Conservation (phyloP, 2,797 vertebrate species). For the Argya squamiceps region DNA sequence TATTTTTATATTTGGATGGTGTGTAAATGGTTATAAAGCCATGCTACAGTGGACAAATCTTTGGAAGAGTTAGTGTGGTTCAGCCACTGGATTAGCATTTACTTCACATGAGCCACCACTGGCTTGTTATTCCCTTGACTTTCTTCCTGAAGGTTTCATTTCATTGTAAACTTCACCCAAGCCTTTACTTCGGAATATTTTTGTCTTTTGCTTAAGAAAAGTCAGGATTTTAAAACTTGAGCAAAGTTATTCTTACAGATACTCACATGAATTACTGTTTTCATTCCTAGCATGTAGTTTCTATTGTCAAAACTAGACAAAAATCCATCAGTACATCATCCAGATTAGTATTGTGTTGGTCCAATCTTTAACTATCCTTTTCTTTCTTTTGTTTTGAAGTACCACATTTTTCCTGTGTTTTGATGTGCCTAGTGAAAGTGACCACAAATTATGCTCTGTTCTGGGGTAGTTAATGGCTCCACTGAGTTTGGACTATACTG, state of each 20-base stretch:
- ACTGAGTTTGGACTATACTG: neutral
- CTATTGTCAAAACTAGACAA: neutral
- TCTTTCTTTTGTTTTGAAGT: neutral
- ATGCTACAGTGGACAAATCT: neutral
- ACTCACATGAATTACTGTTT: neutral
- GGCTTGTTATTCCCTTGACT: neutral
- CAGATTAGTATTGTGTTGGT: neutral
- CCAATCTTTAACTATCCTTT: neutral
- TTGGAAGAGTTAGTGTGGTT: neutral
- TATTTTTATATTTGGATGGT: neutral
- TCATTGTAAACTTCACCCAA: neutral
- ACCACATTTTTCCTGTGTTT: neutral
- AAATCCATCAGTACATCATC: neutral
- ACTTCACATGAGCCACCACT: neutral
- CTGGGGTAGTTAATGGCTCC: neutral
- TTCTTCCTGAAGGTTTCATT: neutral
- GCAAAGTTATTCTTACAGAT: neutral
- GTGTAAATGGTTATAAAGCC: neutral
- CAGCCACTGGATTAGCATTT: neutral
- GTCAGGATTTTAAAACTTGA: neutral
- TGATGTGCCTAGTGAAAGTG: slow-evolving; percentile 6
- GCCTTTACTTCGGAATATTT: neutral
- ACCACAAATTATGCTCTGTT: neutral
- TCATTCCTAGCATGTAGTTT: neutral
- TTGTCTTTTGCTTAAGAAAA: neutral